A percentile compares a stretch with the other conserved stretches of the same genome.
These are phyloP conservation scores for Morinoia aosen DNA, from an alignment of 2,888 invertebrate genomes.

Conservation along the genomic window DNA sequence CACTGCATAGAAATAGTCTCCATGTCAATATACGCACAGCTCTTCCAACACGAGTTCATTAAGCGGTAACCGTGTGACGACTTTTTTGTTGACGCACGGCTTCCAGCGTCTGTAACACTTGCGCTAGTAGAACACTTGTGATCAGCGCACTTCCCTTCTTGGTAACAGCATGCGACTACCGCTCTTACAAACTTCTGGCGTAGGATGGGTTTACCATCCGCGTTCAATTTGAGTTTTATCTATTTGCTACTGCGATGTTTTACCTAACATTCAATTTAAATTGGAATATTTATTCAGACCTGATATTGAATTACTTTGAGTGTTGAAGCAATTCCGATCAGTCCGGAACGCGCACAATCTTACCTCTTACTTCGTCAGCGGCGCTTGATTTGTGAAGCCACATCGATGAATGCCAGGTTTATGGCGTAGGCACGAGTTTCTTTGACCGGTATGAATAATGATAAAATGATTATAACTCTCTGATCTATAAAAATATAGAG, in stretches of 20 bases:
- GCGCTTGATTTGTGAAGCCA: not conserved
- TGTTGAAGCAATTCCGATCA: not conserved
- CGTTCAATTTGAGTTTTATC: not conserved
- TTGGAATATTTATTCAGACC: not conserved
- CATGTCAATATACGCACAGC: not conserved
- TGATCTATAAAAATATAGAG: too few relatives aligned
- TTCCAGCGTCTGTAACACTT: not conserved
- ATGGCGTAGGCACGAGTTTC: not conserved
- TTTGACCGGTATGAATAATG: too few relatives aligned
- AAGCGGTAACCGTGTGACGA: not conserved
- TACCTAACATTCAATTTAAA: not conserved
- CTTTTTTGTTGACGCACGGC: not conserved
- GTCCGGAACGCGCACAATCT: not conserved
- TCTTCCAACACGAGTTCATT: not conserved
- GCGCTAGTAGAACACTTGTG: not conserved
- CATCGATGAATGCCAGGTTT: not conserved
- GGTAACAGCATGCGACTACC: not conserved
- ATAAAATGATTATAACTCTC: too few relatives aligned
- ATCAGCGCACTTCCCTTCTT: not conserved
- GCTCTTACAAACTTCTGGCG: not conserved
- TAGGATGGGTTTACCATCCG: not conserved
- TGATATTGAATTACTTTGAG: not conserved
- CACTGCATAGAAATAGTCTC: not conserved
- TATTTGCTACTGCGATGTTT: not conserved
- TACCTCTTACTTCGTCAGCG: not conserved